These are phyloP conservation scores for Conus canariensis DNA, from an alignment of 2,888 invertebrate genomes.

Conservation along the genomic window DNA sequence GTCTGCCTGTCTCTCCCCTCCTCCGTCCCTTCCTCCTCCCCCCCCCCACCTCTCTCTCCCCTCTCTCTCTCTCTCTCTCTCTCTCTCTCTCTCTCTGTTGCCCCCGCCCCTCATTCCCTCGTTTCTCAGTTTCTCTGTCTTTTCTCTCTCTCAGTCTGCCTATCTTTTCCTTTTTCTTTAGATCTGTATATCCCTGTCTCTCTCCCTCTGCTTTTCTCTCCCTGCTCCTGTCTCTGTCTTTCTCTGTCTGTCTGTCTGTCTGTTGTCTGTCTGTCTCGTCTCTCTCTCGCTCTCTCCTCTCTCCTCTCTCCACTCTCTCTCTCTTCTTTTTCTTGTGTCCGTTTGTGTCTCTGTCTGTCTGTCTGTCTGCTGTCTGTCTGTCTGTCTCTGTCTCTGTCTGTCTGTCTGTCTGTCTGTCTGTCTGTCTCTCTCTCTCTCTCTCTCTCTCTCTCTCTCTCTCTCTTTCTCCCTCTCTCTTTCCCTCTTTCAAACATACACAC, in stretches of 20 bases:
- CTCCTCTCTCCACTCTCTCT: too few relatives aligned
- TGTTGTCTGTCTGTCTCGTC: not conserved
- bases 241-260: not conserved
- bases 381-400: too few relatives aligned
- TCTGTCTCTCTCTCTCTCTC: too few relatives aligned
- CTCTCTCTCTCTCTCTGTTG: slow-evolving; percentile 1
- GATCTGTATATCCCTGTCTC: not conserved
- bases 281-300: not conserved
- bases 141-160: not conserved
- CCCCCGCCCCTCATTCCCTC: not conserved
- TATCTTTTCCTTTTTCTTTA: not conserved
- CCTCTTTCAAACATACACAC: too few relatives aligned
- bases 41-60: not conserved
- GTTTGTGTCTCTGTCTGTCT: not conserved
- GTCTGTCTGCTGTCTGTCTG: too few relatives aligned
- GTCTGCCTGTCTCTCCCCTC: not conserved
- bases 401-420: too few relatives aligned
- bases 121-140: not conserved
- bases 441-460: too few relatives aligned
- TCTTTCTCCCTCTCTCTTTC: too few relatives aligned
- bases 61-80: not conserved
- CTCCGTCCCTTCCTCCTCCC: not conserved
- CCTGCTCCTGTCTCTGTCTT: not conserved
- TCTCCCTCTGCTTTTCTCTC: not conserved
- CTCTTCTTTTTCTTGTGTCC: not conserved